These are phyloP conservation scores for Drosophila biarmipes DNA, from an alignment of 1,140 invertebrate species.

Conservation along the genomic window DNA sequence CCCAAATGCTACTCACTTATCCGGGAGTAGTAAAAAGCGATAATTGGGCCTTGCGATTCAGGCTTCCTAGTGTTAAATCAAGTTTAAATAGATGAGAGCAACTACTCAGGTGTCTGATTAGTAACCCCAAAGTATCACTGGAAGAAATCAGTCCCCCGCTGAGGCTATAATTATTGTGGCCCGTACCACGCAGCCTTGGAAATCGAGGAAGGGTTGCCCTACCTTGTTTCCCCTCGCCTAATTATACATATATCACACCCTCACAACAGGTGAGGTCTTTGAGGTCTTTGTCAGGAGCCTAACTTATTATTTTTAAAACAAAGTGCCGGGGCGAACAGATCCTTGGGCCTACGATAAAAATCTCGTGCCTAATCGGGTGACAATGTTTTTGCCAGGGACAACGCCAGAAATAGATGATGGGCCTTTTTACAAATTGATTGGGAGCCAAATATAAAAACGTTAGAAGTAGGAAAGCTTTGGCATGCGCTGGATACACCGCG, in stretches of 20 bases:
- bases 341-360: constrained; percentile 27
- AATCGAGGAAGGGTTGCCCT: constrained; percentile 15
- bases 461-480: too few species aligned
- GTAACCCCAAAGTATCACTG: too few species aligned
- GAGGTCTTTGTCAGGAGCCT: constrained; percentile 11
- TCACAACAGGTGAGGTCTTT: constrained; percentile 27
- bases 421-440: neutral
- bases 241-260: constrained; percentile 31
- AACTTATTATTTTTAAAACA: constrained; percentile 40
- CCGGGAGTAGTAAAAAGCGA: constrained; percentile 13
- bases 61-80: constrained; percentile 4
- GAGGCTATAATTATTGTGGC: constrained; percentile 27
- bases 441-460: constrained; percentile 3
- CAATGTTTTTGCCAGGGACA: constrained; percentile 16
- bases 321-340: constrained; percentile 11
- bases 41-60: constrained; percentile 6
- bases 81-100: constrained; percentile 4
- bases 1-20: constrained; percentile 45
- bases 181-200: constrained; percentile 15
- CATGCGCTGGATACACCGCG: neutral
- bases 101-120: neutral
- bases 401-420: constrained; percentile 23
- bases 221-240: constrained; percentile 28
- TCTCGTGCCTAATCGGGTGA: constrained; percentile 50
- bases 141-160: constrained; percentile 2